Evolutionary conservation across 2,113 vertebrate species (phyloP).

Genomic region (Spea bombifrons): DNA sequence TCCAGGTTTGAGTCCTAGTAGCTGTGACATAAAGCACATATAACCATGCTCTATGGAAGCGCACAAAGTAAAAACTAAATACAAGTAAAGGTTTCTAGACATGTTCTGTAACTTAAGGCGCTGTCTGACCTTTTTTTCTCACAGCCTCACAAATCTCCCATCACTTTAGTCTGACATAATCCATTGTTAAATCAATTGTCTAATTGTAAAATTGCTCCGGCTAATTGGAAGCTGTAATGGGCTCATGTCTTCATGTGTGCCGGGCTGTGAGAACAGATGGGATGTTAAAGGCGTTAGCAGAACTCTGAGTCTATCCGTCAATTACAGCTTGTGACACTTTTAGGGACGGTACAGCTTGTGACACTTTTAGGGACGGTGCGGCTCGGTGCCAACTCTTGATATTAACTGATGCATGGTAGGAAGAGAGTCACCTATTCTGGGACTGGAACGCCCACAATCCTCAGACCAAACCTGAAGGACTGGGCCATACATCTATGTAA

Average conservation of each 20-base stretch:
- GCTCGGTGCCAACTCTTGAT: conserved; percentile 8
- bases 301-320: conserved; percentile 40
- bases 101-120: no score
- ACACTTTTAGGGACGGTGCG: conserved; percentile 27
- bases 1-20: no score
- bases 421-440: not conserved
- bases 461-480: not conserved
- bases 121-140: no score
- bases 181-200: conserved; percentile 47
- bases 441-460: not conserved
- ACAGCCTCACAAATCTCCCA: not conserved
- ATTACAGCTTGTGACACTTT: conserved; percentile 40
- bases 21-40: no score
- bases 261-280: conserved; percentile 40
- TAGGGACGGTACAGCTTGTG: conserved; percentile 20
- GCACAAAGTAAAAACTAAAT: no score
- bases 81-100: no score
- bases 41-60: no score
- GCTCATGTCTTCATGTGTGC: conserved; percentile 5
- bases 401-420: conserved; percentile 27
- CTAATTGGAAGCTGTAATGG: conserved; percentile 42
- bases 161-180: conserved; percentile 26
- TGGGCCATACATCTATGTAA: no score
- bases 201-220: conserved; percentile 44
- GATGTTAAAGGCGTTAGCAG: conserved; percentile 39